phyloP scores from a whole-genome alignment of 2,113 vertebrate species.

The Bathybates hornii region DNA sequence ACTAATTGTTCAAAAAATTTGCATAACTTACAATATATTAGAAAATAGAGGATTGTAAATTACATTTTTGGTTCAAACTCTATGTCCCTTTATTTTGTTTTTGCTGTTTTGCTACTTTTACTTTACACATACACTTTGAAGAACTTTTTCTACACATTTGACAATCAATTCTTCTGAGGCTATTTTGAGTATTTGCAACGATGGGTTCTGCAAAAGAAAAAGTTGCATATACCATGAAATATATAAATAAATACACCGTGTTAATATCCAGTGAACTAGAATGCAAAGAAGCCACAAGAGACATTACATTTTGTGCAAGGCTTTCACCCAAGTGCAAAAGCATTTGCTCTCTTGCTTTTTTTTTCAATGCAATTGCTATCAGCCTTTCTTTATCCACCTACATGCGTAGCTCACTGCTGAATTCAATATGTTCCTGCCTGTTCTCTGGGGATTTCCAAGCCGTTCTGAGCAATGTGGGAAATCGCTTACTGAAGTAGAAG shows the following conservation, averaged over 20 bases:
- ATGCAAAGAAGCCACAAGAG: background rate
- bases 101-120: background rate
- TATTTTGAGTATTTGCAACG: background rate
- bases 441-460: slow-evolving; percentile 10
- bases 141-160: background rate
- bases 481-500: slow-evolving; percentile 27
- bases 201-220: background rate
- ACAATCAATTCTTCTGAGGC: background rate
- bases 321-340: background rate
- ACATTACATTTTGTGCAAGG: background rate
- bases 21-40: background rate
- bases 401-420: slow-evolving; percentile 24
- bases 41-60: background rate
- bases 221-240: background rate
- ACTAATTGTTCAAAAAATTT: background rate
- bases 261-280: background rate
- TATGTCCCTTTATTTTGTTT: background rate
- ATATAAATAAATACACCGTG: background rate
- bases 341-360: background rate
- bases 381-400: slow-evolving; percentile 9
- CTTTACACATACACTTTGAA: background rate
- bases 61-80: background rate
- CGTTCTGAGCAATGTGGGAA: slow-evolving; percentile 24
- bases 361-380: slow-evolving; percentile 8
- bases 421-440: slow-evolving; percentile 1